These are phyloP conservation scores for Acomys russatus DNA, from an alignment of 2,797 vertebrate species.

Conservation along the genomic window DNA sequence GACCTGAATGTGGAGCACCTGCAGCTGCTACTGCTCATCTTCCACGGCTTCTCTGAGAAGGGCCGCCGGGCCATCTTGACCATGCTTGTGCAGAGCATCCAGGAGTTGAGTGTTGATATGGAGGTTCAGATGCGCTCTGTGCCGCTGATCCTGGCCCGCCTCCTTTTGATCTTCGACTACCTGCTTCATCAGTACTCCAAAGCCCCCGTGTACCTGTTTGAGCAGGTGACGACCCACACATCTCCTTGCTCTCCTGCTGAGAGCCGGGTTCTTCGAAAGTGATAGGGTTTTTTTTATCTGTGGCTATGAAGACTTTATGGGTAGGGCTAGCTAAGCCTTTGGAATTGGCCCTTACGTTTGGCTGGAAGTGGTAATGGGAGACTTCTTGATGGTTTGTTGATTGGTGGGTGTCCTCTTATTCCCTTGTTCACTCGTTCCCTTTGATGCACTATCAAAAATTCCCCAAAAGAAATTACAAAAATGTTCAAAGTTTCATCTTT, in stretches of 20 bases:
- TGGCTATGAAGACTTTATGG: background rate
- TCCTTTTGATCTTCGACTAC: constrained; percentile 97
- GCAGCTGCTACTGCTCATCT: constrained; percentile 97
- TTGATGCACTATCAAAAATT: background rate
- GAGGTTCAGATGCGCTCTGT: constrained; percentile 94
- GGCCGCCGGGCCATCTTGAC: constrained; percentile 93
- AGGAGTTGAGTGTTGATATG: constrained; percentile 93
- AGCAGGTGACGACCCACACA: constrained; percentile 91
- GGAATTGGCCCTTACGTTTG: background rate
- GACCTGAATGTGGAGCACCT: constrained; percentile 98
- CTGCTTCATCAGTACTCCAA: constrained; percentile 97
- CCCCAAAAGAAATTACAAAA: constrained; percentile 20
- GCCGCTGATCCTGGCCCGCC: constrained; percentile 94
- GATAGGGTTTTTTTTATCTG: background rate
- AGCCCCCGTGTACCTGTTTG: constrained; percentile 96
- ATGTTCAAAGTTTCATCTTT: constrained; percentile 26
- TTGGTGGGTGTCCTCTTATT: background rate
- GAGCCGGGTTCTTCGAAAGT: background rate
- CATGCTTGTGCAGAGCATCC: constrained; percentile 94
- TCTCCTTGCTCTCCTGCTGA: background rate
- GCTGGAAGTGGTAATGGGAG: background rate
- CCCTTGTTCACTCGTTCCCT: background rate
- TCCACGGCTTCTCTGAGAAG: constrained; percentile 96
- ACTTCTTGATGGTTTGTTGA: background rate
- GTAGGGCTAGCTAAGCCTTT: background rate